Base-by-base conservation (phyloP, 2,888 invertebrate genomes). In the Cabera pusaria region DNA sequence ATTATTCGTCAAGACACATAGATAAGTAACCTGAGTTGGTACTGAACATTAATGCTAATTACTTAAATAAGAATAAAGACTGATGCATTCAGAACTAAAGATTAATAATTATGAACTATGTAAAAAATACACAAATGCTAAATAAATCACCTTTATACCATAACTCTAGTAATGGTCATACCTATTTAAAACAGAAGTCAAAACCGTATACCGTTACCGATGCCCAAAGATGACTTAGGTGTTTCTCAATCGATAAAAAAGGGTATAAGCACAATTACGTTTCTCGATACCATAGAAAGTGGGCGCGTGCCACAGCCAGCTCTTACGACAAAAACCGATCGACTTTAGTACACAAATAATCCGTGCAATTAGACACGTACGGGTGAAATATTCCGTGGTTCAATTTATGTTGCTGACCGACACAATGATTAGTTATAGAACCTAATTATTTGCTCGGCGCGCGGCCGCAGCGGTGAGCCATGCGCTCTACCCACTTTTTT, bases 301-400 rank as follows among this genome's bases (percentile, higher is more conserved):
- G 70, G 76, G 79, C 86, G 74, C 87, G 87, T 86, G 86, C 86
- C 76, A 66, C 52, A 44, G 61, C 49, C 54, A 47, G 43, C 26
- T 19, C 22, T 41, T 36, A 35, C 57, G 46, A 77, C 74, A 85
- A 86, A 87, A 85, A 84, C 66, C 57, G 64, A 69, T 64, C 73
- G 72, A 67, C 70, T 73, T 70, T 71, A 76, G 72, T 75, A 65
- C 69, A 76, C 76, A 76, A 77, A 77, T 77, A 86, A 82, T 81
- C 83, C 79, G 78, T 82, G 76, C 82, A 77, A 84, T 85, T 81
- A 81, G 78, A 81, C 87, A 87, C 84, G 84, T 85, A 79, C 77
- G 71, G 72, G 82, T 81, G 85, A 79, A 81, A 81, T 83, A 84
- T 73, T 75, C 72, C 74, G 77, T 73, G 72, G 80, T 74, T 72